These are phyloP conservation scores for Eilema depressum DNA, from an alignment of 2,888 invertebrate genomes.

Conservation along the genomic window DNA sequence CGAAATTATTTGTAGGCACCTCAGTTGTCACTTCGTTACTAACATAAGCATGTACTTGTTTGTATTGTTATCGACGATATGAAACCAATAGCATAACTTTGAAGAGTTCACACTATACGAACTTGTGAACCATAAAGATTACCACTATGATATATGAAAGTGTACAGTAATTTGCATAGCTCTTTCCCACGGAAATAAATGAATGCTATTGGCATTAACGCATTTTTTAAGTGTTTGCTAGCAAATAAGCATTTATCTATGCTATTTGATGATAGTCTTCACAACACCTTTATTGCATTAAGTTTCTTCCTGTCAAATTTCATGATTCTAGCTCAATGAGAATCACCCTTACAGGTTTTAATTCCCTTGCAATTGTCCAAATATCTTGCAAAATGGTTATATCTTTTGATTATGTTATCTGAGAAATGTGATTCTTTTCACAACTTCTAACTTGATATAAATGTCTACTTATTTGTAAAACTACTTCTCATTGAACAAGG, in stretches of 20 bases:
- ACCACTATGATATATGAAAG: neutral
- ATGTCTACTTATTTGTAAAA: no score
- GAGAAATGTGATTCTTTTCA: no score
- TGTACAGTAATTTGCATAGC: neutral
- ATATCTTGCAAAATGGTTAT: no score
- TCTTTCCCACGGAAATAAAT: neutral
- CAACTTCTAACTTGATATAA: no score
- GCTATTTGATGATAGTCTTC: neutral
- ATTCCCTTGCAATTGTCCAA: no score
- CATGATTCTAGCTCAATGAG: no score
- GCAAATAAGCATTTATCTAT: neutral
- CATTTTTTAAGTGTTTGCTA: neutral
- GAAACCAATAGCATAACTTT: neutral
- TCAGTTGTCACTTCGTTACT: neutral
- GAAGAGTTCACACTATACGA: neutral
- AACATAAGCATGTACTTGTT: neutral
- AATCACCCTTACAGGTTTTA: no score
- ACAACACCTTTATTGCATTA: no score
- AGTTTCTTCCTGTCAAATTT: no score
- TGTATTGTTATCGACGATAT: neutral
- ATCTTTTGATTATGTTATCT: no score
- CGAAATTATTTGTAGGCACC: neutral
- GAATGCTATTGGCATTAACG: neutral
- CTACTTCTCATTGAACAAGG: no score
- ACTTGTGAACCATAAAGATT: conserved; percentile 4